Evolutionary conservation across 2,113 vertebrate species (phyloP).

Genomic region (Oncorhynchus mykiss): DNA sequence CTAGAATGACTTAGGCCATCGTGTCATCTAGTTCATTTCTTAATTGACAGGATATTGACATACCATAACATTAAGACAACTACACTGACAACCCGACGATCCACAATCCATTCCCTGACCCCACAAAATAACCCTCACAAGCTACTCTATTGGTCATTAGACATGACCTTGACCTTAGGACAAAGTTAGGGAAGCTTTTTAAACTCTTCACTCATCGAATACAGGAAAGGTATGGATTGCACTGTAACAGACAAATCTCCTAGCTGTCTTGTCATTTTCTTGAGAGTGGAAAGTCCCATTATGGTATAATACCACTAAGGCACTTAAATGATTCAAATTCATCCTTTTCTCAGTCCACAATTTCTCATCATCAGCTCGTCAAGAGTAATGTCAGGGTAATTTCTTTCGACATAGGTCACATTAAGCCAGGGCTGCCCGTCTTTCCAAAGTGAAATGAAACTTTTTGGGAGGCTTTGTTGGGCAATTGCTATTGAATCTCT

Average conservation of each 20-base stretch:
- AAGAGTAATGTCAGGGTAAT: not conserved
- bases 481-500: conserved; percentile 17
- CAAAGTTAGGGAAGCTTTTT: too few relatives aligned
- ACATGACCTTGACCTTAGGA: too few relatives aligned
- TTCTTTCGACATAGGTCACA: not conserved
- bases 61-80: too few relatives aligned
- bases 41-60: not conserved
- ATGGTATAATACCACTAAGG: not conserved
- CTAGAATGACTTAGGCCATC: not conserved
- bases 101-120: too few relatives aligned
- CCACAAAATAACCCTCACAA: too few relatives aligned
- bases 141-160: too few relatives aligned
- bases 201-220: too few relatives aligned
- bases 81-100: too few relatives aligned
- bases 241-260: too few relatives aligned
- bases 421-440: not conserved
- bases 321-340: not conserved
- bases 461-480: conserved; percentile 28
- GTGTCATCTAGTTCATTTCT: not conserved
- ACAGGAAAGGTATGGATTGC: too few relatives aligned
- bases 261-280: too few relatives aligned
- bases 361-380: not conserved
- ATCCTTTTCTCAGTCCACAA: not conserved
- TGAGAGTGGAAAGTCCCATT: not conserved
- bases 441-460: conserved; percentile 15